phyloP scores from a whole-genome alignment of 2,113 vertebrate genomes.

The Bagarius yarrelli region DNA sequence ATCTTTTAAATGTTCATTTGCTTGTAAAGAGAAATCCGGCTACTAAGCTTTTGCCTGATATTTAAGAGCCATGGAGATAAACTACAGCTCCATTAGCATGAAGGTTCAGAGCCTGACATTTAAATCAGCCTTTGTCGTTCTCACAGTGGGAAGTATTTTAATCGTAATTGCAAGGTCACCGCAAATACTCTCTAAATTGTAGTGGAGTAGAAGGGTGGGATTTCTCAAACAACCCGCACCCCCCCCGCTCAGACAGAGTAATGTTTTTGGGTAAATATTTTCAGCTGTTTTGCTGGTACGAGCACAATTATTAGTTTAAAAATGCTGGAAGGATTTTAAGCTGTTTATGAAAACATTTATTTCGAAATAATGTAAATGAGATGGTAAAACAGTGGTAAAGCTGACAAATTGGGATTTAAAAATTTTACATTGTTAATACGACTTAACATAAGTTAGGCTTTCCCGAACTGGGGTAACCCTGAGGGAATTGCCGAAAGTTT shows the following conservation, averaged over 20 bases:
- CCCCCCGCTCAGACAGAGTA: neutral
- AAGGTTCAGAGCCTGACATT: conserved; percentile 55
- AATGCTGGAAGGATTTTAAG: neutral
- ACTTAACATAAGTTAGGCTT: too few relatives aligned
- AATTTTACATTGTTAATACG: neutral
- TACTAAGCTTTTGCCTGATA: conserved; percentile 16
- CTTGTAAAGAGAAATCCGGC: conserved; percentile 13
- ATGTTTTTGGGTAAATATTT: conserved; percentile 19
- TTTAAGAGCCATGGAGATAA: conserved; percentile 47
- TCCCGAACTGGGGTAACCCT: too few relatives aligned
- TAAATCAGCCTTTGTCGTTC: conserved; percentile 63
- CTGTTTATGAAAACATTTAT: neutral
- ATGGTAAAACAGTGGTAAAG: neutral
- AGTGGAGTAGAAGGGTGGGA: conserved; percentile 66
- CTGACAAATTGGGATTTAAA: neutral
- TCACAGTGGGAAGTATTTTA: conserved; percentile 66
- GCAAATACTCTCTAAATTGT: conserved; percentile 64
- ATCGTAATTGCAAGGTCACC: conserved; percentile 73
- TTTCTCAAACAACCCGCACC: conserved; percentile 12
- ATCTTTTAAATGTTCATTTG: neutral
- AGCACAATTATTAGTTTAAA: neutral
- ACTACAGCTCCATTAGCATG: conserved; percentile 44
- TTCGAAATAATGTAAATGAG: neutral
- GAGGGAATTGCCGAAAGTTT: too few relatives aligned
- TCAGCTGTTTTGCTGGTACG: neutral